Evolutionary conservation across 2,888 invertebrate species (phyloP).

Genomic region (Flabesymbios commensalis): DNA sequence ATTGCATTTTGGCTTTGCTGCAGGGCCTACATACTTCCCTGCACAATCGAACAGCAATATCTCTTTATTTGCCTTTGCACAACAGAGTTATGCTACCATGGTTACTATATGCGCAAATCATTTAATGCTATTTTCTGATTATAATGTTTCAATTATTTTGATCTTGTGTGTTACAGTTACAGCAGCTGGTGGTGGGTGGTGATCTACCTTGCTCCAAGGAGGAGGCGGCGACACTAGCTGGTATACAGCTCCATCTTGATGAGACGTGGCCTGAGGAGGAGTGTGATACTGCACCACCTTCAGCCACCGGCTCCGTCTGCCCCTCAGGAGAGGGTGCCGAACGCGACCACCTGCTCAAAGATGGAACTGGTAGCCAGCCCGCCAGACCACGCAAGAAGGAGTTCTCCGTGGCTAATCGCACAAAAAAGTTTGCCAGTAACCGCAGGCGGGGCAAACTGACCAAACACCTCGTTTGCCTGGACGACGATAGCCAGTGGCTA

Average conservation of each 20-base stretch:
- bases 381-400: not conserved
- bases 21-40: too few relatives aligned
- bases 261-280: slow-evolving; percentile 57
- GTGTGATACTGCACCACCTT: not conserved
- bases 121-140: too few relatives aligned
- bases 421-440: not conserved
- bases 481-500: not conserved
- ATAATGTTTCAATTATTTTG: slow-evolving; percentile 1
- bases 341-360: slow-evolving; percentile 16
- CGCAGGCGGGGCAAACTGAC: slow-evolving; percentile 15
- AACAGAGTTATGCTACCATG: too few relatives aligned
- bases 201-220: slow-evolving; percentile 69
- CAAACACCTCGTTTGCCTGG: not conserved
- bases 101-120: too few relatives aligned
- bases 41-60: too few relatives aligned
- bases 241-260: slow-evolving; percentile 69
- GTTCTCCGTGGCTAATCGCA: not conserved
- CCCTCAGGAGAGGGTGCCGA: slow-evolving; percentile 9
- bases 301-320: slow-evolving; percentile 6
- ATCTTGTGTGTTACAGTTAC: slow-evolving; percentile 62
- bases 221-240: slow-evolving; percentile 69
- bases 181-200: slow-evolving; percentile 68
- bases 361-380: not conserved
- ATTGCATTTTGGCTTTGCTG: too few relatives aligned
- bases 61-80: too few relatives aligned